phyloP scores from a whole-genome alignment of 2,888 invertebrate species.

The Bembecia ichneumoniformis region DNA sequence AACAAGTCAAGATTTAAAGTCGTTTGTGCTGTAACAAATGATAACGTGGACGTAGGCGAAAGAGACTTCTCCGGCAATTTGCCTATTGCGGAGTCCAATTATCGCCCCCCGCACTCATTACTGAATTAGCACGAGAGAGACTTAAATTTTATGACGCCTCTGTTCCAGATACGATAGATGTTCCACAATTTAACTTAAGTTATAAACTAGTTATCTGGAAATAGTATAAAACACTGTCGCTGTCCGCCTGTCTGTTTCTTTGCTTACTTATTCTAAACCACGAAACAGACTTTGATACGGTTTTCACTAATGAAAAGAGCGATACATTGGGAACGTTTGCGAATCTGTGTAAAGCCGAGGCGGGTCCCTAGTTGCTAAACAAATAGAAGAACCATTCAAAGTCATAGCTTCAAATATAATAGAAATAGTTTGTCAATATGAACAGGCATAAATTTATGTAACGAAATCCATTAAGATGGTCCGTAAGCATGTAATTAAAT shows the following conservation, averaged over 20 bases:
- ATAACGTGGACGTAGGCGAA: slow-evolving; percentile 35
- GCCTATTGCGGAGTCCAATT: slow-evolving; percentile 69
- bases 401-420: too few species aligned
- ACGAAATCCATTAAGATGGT: slow-evolving; percentile 35
- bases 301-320: too few species aligned
- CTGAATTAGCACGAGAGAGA: slow-evolving; percentile 65
- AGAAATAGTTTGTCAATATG: too few species aligned
- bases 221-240: too few species aligned
- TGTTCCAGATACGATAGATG: slow-evolving; percentile 42
- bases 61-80: slow-evolving; percentile 58
- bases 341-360: too few species aligned
- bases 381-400: too few species aligned
- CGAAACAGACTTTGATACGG: too few species aligned
- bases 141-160: slow-evolving; percentile 62
- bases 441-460: slow-evolving; percentile 20
- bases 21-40: slow-evolving; percentile 11
- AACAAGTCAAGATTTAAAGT: slow-evolving; percentile 26
- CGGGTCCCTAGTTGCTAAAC: too few species aligned
- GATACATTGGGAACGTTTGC: too few species aligned
- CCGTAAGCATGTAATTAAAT: slow-evolving; percentile 19
- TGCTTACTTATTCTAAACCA: too few species aligned
- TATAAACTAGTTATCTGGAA: too few species aligned
- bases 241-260: too few species aligned
- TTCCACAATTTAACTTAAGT: slow-evolving; percentile 4
- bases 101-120: slow-evolving; percentile 71